Base-by-base conservation (phyloP, 1,140 invertebrate genomes). In the Nephila pilipes region DNA sequence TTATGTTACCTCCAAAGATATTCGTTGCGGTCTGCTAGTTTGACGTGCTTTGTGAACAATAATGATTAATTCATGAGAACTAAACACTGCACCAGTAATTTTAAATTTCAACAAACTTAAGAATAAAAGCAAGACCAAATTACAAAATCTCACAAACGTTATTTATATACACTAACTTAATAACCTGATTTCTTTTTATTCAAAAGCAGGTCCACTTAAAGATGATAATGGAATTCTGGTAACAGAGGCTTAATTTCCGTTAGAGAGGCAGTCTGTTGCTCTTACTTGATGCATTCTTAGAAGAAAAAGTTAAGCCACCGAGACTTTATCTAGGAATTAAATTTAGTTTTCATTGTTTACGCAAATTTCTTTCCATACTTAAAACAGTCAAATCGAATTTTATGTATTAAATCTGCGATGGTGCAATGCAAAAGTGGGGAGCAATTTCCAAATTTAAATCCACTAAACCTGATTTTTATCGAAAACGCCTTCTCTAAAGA, bases 391-490 rank as follows among this genome's bases (percentile, higher is more conserved):
- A 85, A 85, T 85, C 83, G 36, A 85, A 60, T 85, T 85, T 85
- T 85, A 85, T 85, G 83, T 60, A 85, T 85, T 85, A 85, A 85
- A 85, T 60, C 83, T 85, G 57, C 38, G 80, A 81, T 75, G 16
- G 69, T 14, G 69, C 69, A 55, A 46, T 81, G 80, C 80, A 81
- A 81, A 46, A 85, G 55, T 58, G 83, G 32, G 83, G 58, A 85
- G 83, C 83, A 85, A 85, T 85, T 85, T 85, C 55, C 32, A 85
- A 85, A 85, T 85, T 85, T 85, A 85, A 85, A 85, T 85, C 83
- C 83, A 85, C 83, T 85, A 85, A 85, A 85, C 83, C 83, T 85
- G 57, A 85, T 85, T 85, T 85, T 85, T 85, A 85, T 85, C 83
- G 83, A 57, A 85, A 85, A 85, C 57, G 54, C 29, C 46, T 85